Conservation (phyloP, 2,888 invertebrate genomes). For the Vesta saturnalis region DNA sequence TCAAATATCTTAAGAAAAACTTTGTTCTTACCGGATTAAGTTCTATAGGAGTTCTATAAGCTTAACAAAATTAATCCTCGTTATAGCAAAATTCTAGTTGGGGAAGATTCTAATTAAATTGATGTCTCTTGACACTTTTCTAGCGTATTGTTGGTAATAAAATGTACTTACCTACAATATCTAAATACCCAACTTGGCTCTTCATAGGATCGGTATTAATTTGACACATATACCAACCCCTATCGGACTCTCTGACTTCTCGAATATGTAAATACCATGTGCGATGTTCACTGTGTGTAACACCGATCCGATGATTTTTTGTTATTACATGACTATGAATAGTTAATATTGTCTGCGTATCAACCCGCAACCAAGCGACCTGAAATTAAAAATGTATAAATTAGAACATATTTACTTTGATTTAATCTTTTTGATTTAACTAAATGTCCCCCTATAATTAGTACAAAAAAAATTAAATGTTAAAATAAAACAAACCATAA, state of each 20-base stretch:
- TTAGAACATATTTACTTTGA: background rate
- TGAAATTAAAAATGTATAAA: slow-evolving; percentile 58
- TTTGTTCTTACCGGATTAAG: slow-evolving; percentile 17
- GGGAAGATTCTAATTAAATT: slow-evolving; percentile 8
- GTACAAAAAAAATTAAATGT: no score
- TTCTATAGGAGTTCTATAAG: slow-evolving; percentile 11
- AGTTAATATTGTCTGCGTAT: slow-evolving; percentile 90
- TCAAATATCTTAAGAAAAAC: slow-evolving; percentile 20
- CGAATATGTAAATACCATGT: slow-evolving; percentile 90
- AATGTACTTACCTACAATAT: slow-evolving; percentile 71
- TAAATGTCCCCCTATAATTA: no score
- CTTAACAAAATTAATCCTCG: slow-evolving; percentile 16
- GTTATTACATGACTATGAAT: slow-evolving; percentile 92
- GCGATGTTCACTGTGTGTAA: slow-evolving; percentile 85
- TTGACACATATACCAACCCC: slow-evolving; percentile 94
- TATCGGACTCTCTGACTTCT: slow-evolving; percentile 84
- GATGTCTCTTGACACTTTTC: background rate
- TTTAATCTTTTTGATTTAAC: background rate
- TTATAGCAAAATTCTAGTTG: slow-evolving; percentile 12
- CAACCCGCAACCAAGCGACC: slow-evolving; percentile 91
- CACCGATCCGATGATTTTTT: slow-evolving; percentile 85
- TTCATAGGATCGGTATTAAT: slow-evolving; percentile 82
- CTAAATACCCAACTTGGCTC: slow-evolving; percentile 73
- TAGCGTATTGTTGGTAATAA: background rate
- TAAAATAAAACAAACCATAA: no score